Evolutionary conservation across 2,888 invertebrate species (phyloP), one percentile per base, ranked within the genome.

Genomic region (Tholera decimalis): DNA sequence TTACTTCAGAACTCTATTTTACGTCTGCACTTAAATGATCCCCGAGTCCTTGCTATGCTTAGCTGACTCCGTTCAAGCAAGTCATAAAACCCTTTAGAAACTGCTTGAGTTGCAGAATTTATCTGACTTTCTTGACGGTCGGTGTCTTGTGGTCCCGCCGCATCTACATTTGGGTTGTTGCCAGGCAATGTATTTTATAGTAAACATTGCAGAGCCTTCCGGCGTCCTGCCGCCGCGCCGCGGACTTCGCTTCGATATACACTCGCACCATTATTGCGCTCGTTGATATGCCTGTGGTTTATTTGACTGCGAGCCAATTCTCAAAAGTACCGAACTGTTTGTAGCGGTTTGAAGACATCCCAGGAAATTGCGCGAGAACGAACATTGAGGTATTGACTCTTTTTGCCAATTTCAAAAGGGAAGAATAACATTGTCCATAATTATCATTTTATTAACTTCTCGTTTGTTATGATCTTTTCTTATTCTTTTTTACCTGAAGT

Each of bases 141-240:
- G 55, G 77, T 85, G 73, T 82, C 80, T 79, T 77, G 72, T 49
- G 64, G 73, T 70, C 57, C 57, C 46, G 46, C 73, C 71, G 59
- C 53, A 56, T 62, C 57, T 39, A 73, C 81, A 83, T 84, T 83
- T 92, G 92, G 91, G 85, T 56, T 70, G 37, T 59, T 68, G 88
- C 92, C 92, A 92, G 60, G 54, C 63, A 72, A 70, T 76, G 72
- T 76, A 73, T 81, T 80, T 79, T 74, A 78, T 79, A 74, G 80
- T 73, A 76, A 85, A 83, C 76, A 79, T 80, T 81, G 84, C 83
- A 80, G 73, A 82, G 71, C 77, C 83, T 85, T 88, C 87, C 85
- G 88, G 83, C 83, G 77, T 85, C 82, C 84, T 86, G 83, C 83
- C 84, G 83, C 80, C 83, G 76, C 84, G 83, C 80, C 83, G 76